Evolutionary conservation across 64 coral and sea anemone genomes (phyloP), one percentile per base, ranked within the genome.

Genomic region (Stichodactyla mertensii): DNA sequence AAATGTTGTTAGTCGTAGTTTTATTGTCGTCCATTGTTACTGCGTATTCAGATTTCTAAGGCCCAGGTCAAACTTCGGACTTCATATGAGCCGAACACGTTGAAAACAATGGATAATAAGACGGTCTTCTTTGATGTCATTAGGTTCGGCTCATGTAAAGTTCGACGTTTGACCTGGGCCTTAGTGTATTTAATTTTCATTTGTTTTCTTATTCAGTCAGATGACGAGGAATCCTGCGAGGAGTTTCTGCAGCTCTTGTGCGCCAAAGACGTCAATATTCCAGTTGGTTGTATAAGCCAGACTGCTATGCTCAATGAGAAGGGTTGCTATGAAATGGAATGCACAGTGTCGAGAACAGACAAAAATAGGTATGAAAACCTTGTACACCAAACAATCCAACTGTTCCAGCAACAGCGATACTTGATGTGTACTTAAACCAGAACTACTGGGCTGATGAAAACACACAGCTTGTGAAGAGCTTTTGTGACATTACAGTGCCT

Each of bases 221-320:
- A n/a, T 11, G 71, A 82, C 31, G 56, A 82, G 31, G 83, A 69
- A 36, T 93, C 92, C 8, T 85, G 86, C 54, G 77, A 89, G 55
- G 61, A 87, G 4, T 92, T 94, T 71, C 87, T 98, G 12, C 92
- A 98, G 62, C 79, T 58, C 16, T 60, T 98, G 58, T 98, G 89
- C 51, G 81, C 87, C 19, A 92, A 87, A 56, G 89, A 94, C 82
- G 87, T 94, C 16, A 80, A 84, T 24, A 18, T 94, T 52, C 90
- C 92, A 16, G 89, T 92, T 14, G 90, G 92, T 18, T 77, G 80
- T 22, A 52, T 89, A 18, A 60, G 82, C 8, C 89, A 89, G 20
- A 98, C 95, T 16, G 53, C 90, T 60, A 61, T 98, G 64, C 56
- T 98, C 9, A 98, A 98, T 64, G 55, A 91, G 27, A 51, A 80